Evolutionary conservation across 1,140 invertebrate genomes (phyloP).

Genomic region (Bombus picipes): DNA sequence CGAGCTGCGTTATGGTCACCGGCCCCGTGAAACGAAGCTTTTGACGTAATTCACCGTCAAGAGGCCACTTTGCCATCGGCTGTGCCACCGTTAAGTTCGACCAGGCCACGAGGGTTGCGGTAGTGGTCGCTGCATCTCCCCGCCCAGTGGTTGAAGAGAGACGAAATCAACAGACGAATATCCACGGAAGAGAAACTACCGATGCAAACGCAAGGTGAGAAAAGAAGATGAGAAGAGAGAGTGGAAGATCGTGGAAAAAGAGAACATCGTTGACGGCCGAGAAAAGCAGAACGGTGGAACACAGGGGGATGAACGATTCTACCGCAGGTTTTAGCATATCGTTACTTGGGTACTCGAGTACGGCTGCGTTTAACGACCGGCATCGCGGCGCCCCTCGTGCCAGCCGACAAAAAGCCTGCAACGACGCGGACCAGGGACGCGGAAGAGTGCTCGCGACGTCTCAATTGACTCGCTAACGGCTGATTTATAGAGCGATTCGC

Average conservation of each 20-base stretch:
- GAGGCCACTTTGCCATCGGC: slow-evolving; percentile 70
- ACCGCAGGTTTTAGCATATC: slow-evolving; percentile 75
- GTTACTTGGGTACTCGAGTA: slow-evolving; percentile 76
- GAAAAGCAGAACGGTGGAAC: slow-evolving; percentile 27
- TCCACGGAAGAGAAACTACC: slow-evolving; percentile 13
- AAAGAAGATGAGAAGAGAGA: background rate
- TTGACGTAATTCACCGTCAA: slow-evolving; percentile 74
- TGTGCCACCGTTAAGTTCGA: slow-evolving; percentile 51
- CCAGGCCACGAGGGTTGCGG: slow-evolving; percentile 28
- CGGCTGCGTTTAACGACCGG: slow-evolving; percentile 79
- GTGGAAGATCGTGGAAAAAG: slow-evolving; percentile 12
- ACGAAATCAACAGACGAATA: slow-evolving; percentile 18
- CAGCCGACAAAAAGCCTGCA: slow-evolving; percentile 63
- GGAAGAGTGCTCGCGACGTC: slow-evolving; percentile 78
- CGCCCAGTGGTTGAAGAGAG: background rate
- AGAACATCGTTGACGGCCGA: slow-evolving; percentile 32
- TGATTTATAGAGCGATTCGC: slow-evolving; percentile 75
- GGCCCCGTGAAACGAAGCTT: slow-evolving; percentile 59
- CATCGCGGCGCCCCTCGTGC: slow-evolving; percentile 38
- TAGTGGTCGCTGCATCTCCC: slow-evolving; percentile 2
- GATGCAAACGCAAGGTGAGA: slow-evolving; percentile 10
- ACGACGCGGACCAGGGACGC: slow-evolving; percentile 54
- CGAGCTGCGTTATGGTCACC: slow-evolving; percentile 46
- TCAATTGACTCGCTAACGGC: slow-evolving; percentile 77
- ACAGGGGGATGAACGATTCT: slow-evolving; percentile 28